Conservation (phyloP, 2,113 vertebrate species). For the Mesitornis unicolor region DNA sequence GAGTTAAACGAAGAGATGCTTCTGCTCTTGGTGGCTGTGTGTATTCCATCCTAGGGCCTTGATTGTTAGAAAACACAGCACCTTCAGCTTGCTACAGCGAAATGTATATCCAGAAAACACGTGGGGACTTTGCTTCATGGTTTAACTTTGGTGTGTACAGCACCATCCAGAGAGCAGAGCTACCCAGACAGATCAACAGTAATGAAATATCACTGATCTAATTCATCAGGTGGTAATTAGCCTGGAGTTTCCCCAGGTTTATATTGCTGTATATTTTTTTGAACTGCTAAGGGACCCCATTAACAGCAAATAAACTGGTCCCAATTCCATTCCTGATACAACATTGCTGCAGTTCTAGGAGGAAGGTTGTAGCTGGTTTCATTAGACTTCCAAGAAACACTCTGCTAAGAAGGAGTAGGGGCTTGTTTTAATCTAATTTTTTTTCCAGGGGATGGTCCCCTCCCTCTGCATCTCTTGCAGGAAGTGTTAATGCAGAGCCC, state of each 20-base stretch:
- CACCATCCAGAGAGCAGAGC: not conserved
- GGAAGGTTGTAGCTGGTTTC: not conserved
- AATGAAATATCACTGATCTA: not conserved
- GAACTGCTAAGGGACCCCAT: not conserved
- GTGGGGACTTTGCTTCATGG: not conserved
- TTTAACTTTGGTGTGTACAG: not conserved
- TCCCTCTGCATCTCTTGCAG: not conserved
- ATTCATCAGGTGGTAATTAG: not conserved
- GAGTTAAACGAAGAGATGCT: not conserved
- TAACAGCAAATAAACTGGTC: not conserved
- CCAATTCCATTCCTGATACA: not conserved
- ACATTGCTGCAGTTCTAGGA: not conserved
- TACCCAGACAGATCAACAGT: not conserved
- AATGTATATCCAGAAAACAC: not conserved
- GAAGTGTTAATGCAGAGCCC: not conserved
- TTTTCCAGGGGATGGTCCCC: not conserved
- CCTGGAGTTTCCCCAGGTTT: not conserved
- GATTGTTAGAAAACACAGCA: not conserved
- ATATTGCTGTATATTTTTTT: not conserved
- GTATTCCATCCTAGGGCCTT: not conserved
- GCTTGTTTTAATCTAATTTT: accelerated
- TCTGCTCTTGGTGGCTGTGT: not conserved
- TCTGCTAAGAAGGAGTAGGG: not conserved
- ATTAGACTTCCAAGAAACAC: not conserved
- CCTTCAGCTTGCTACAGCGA: not conserved